Percentiles rank a stretch among this genome's conserved stretches.
Conservation (phyloP, 2,888 invertebrate genomes). For the Ecliptopera silaceata region DNA sequence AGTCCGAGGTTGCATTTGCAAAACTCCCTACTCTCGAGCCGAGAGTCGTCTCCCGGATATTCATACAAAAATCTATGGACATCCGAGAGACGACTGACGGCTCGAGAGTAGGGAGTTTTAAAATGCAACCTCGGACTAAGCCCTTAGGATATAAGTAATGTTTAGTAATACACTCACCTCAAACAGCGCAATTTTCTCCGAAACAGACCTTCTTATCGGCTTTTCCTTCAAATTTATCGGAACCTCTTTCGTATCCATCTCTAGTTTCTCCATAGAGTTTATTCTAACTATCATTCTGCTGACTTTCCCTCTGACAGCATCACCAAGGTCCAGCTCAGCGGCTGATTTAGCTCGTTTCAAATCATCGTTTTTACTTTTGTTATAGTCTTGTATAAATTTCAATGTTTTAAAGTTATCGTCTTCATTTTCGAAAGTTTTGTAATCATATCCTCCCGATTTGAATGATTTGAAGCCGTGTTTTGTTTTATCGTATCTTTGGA, state of each 20-base stretch:
- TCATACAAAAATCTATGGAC: too few species aligned
- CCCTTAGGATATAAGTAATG: too few species aligned
- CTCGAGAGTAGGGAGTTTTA: too few species aligned
- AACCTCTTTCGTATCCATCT: constrained; percentile 44
- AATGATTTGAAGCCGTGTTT: constrained; percentile 3
- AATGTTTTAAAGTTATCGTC: constrained; percentile 21
- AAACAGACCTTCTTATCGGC: constrained; percentile 59
- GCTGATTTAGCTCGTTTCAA: constrained; percentile 48
- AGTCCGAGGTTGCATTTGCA: too few species aligned
- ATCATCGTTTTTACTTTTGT: constrained; percentile 19
- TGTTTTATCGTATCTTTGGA: neutral
- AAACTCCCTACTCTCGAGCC: too few species aligned
- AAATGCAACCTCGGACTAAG: too few species aligned
- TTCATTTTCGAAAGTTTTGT: constrained; percentile 22
- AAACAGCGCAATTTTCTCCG: constrained; percentile 68
- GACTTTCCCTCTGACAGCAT: constrained; percentile 59
- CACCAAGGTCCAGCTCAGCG: constrained; percentile 61
- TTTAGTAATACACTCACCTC: constrained; percentile 57
- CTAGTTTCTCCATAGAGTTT: constrained; percentile 54
- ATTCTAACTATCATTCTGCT: constrained; percentile 56
- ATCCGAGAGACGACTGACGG: too few species aligned
- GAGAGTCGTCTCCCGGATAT: too few species aligned
- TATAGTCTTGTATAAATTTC: constrained; percentile 25
- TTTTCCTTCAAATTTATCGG: constrained; percentile 53
- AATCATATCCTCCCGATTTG: constrained; percentile 16